Conservation (phyloP, 2,113 vertebrate genomes). For the Thalassoma bifasciatum region DNA sequence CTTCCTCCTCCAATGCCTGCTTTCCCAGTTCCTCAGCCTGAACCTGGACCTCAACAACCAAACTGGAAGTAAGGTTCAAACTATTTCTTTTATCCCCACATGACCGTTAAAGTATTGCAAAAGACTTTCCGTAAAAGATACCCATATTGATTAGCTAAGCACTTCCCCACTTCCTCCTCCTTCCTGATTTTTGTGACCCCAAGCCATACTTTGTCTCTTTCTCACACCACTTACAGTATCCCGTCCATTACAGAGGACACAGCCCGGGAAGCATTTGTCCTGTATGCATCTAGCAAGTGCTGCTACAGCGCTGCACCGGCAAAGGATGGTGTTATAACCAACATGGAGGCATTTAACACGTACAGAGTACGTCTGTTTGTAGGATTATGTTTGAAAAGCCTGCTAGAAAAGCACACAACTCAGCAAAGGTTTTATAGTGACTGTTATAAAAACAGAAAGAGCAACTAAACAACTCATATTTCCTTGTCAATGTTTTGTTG, state of each 20-base stretch:
- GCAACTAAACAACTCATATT: background rate
- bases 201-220: conserved; percentile 1
- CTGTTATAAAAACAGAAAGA: too few relatives aligned
- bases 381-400: background rate
- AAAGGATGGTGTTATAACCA: conserved; percentile 73
- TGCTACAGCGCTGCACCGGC: conserved; percentile 75
- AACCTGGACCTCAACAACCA: conserved; percentile 53
- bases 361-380: conserved; percentile 69
- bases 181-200: background rate
- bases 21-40: conserved; percentile 62
- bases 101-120: background rate
- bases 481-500: conserved; percentile 8
- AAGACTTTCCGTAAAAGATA: background rate
- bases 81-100: background rate
- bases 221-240: conserved; percentile 57
- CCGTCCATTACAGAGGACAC: conserved; percentile 72
- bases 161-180: conserved; percentile 8
- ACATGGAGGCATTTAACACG: conserved; percentile 75
- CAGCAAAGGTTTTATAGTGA: background rate
- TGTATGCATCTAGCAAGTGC: conserved; percentile 61
- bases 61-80: conserved; percentile 76
- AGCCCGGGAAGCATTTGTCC: conserved; percentile 52
- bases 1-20: conserved; percentile 78
- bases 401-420: background rate
- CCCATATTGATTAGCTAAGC: background rate